phyloP scores from a whole-genome alignment of 2,113 vertebrate genomes.

The Leiothrix lutea region DNA sequence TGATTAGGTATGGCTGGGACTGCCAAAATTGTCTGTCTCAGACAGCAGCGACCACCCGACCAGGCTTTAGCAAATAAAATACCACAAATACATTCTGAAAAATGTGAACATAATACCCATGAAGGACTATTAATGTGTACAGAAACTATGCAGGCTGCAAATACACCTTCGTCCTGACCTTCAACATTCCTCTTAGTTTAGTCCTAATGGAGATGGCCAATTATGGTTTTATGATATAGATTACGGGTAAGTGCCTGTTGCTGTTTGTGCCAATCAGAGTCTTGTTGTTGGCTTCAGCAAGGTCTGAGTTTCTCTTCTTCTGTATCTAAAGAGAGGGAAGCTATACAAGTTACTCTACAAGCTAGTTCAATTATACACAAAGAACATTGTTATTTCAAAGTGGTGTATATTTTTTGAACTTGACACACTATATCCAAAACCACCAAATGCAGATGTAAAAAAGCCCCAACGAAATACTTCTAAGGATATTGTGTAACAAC shows the following conservation, averaged over 20 bases:
- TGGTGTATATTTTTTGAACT: background rate
- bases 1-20: background rate
- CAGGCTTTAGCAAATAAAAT: constrained; percentile 57
- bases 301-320: background rate
- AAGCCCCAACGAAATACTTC: background rate
- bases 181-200: constrained; percentile 37
- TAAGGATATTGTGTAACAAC: background rate
- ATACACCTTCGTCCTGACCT: constrained; percentile 38
- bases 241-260: background rate
- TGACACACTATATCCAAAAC: background rate
- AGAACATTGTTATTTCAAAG: background rate
- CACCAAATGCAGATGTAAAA: background rate
- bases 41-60: constrained; percentile 2
- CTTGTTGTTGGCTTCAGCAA: background rate
- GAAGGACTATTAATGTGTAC: constrained; percentile 41
- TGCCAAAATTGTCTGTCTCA: background rate
- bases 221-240: constrained; percentile 24
- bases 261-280: background rate
- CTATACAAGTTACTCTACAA: background rate
- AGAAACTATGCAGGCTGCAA: constrained; percentile 60
- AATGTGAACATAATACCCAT: constrained; percentile 55
- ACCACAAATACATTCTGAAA: constrained; percentile 51
- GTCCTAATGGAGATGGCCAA: background rate
- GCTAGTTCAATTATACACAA: background rate
- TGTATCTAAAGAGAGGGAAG: background rate